A percentile compares a stretch with the other conserved stretches of the same genome.
Evolutionary conservation across 2,797 vertebrate genomes (phyloP).

Genomic region (Microcaecilia unicolor): DNA sequence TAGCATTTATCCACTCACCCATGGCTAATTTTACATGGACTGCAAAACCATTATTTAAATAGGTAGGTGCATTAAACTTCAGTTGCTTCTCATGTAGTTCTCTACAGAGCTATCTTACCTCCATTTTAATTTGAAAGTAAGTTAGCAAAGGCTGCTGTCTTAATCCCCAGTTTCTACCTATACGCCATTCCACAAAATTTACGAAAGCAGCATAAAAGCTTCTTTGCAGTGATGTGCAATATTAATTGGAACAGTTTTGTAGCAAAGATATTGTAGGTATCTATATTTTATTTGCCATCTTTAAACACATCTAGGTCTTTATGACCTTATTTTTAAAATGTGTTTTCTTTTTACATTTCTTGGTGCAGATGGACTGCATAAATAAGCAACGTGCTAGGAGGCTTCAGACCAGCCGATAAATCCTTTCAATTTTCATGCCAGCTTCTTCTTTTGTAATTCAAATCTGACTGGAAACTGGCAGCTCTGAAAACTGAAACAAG

Average conservation of each 20-base stretch:
- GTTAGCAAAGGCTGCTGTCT: constrained; percentile 60
- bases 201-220: constrained; percentile 58
- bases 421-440: constrained; percentile 86
- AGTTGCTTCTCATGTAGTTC: constrained; percentile 50
- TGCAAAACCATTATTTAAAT: constrained; percentile 61
- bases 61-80: constrained; percentile 34
- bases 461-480: constrained; percentile 78
- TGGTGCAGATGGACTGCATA: constrained; percentile 79
- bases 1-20: constrained; percentile 50
- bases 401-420: constrained; percentile 82
- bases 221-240: constrained; percentile 56
- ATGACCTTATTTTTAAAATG: constrained; percentile 70
- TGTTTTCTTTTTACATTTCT: constrained; percentile 71
- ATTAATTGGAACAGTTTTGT: constrained; percentile 65
- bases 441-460: constrained; percentile 87
- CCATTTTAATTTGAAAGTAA: constrained; percentile 74
- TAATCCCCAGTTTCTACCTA: constrained; percentile 60
- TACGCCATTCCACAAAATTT: constrained; percentile 50
- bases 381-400: constrained; percentile 81
- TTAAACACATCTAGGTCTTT: constrained; percentile 71
- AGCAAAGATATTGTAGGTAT: constrained; percentile 64
- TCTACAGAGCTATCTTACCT: constrained; percentile 50
- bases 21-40: constrained; percentile 63
- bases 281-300: constrained; percentile 73
- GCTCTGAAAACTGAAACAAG: constrained; percentile 81